These are phyloP conservation scores for Cephus cinctus DNA, from an alignment of 1,140 invertebrate species.

Conservation along the genomic window DNA sequence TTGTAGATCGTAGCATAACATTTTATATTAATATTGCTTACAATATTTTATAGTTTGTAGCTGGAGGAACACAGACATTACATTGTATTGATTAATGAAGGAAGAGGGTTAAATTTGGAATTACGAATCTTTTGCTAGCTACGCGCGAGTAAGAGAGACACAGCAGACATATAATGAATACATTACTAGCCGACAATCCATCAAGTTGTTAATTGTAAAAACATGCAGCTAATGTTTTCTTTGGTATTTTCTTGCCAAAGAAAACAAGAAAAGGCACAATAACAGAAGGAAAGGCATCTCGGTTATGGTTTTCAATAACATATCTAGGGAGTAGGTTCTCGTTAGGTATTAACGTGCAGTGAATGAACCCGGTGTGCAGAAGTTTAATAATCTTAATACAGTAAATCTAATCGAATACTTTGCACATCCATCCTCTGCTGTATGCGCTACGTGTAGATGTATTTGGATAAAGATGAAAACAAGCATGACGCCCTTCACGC, in stretches of 20 bases:
- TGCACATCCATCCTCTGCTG: slow-evolving; percentile 14
- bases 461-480: slow-evolving; percentile 3
- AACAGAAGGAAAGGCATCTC: background rate
- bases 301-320: slow-evolving; percentile 20
- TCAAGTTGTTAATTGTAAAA: too few species aligned
- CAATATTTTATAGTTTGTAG: slow-evolving; percentile 36
- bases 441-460: slow-evolving; percentile 15
- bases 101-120: slow-evolving; percentile 7
- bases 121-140: too few species aligned
- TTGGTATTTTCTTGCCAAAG: background rate
- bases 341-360: slow-evolving; percentile 13
- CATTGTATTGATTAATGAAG: slow-evolving; percentile 6
- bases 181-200: background rate
- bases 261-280: background rate
- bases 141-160: slow-evolving; percentile 7
- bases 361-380: slow-evolving; percentile 22
- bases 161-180: slow-evolving; percentile 3
- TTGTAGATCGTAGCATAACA: slow-evolving; percentile 27
- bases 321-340: slow-evolving; percentile 19
- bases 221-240: background rate
- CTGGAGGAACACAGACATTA: slow-evolving; percentile 15
- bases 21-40: slow-evolving; percentile 41
- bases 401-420: slow-evolving; percentile 13
- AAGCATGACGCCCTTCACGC: slow-evolving; percentile 14
- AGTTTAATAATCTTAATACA: slow-evolving; percentile 16